These are phyloP conservation scores for Myotis brandtii DNA, from an alignment of 2,113 vertebrate species.

Conservation along the genomic window DNA sequence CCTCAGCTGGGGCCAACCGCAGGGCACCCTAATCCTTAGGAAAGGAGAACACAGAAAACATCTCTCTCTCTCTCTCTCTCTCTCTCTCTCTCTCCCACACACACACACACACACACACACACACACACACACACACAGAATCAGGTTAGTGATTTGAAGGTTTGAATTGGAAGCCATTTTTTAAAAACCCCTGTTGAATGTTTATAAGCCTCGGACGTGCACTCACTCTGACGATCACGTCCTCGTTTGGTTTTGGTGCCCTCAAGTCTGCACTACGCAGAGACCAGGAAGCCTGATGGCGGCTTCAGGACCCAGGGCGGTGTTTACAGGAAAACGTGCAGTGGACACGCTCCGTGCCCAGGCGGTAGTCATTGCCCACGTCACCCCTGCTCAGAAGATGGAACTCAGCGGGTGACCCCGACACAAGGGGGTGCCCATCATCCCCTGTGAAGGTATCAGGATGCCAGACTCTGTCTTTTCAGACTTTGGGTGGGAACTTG, in stretches of 20 bases:
- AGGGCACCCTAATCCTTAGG: not conserved
- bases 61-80: not conserved
- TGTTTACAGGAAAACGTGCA: not conserved
- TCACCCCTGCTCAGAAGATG: not conserved
- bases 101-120: not conserved
- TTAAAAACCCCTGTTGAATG: not conserved
- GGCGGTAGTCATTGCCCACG: not conserved
- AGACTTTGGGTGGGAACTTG: not conserved
- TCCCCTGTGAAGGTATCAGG: not conserved
- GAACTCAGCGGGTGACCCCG: not conserved
- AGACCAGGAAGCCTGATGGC: not conserved
- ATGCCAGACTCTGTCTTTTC: not conserved
- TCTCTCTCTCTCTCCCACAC: not conserved
- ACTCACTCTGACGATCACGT: not conserved
- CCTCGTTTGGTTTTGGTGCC: not conserved
- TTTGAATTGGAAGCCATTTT: not conserved
- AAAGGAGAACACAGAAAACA: not conserved
- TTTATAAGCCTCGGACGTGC: not conserved
- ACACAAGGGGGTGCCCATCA: not conserved
- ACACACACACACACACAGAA: not conserved
- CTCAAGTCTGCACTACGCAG: not conserved
- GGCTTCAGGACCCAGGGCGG: not conserved
- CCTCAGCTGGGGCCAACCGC: not conserved
- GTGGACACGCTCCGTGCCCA: not conserved
- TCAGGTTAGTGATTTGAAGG: not conserved